phyloP scores from a whole-genome alignment of 1,140 invertebrate species.

The Leguminivora glycinivorella region DNA sequence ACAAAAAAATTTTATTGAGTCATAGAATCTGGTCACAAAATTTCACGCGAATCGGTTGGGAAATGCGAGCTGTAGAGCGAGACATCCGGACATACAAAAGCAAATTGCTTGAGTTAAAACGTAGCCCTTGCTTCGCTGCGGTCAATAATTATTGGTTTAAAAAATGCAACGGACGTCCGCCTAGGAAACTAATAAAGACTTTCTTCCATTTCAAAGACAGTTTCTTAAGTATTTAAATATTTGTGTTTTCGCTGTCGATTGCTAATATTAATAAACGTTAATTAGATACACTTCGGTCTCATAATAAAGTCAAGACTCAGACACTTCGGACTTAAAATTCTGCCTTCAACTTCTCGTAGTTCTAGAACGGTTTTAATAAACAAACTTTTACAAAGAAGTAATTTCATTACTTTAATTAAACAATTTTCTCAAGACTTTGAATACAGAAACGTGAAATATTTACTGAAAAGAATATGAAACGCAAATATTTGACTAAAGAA shows the following conservation, averaged over 20 bases:
- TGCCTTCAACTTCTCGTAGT: not conserved
- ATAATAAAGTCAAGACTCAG: not conserved
- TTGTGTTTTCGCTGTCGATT: not conserved
- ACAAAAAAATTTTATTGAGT: too few relatives aligned
- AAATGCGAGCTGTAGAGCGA: too few relatives aligned
- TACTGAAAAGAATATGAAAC: not conserved
- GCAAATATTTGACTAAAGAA: not conserved
- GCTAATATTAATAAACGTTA: not conserved
- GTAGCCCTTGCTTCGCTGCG: too few relatives aligned
- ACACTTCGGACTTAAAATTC: not conserved
- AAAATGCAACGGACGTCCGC: too few relatives aligned
- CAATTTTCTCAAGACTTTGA: conserved; percentile 2
- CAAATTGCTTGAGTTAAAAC: too few relatives aligned
- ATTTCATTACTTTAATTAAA: conserved; percentile 12
- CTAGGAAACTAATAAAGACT: too few relatives aligned
- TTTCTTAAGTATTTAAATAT: too few relatives aligned
- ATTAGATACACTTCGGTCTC: not conserved
- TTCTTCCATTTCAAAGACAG: too few relatives aligned
- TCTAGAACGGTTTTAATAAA: conserved; percentile 14
- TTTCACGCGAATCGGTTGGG: too few relatives aligned
- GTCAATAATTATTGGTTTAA: too few relatives aligned
- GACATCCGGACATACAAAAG: too few relatives aligned
- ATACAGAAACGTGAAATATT: not conserved
- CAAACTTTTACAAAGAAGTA: not conserved
- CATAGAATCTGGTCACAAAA: too few relatives aligned